phyloP scores from a whole-genome alignment of 2,888 invertebrate genomes.

The Archaeoteleia sp. region DNA sequence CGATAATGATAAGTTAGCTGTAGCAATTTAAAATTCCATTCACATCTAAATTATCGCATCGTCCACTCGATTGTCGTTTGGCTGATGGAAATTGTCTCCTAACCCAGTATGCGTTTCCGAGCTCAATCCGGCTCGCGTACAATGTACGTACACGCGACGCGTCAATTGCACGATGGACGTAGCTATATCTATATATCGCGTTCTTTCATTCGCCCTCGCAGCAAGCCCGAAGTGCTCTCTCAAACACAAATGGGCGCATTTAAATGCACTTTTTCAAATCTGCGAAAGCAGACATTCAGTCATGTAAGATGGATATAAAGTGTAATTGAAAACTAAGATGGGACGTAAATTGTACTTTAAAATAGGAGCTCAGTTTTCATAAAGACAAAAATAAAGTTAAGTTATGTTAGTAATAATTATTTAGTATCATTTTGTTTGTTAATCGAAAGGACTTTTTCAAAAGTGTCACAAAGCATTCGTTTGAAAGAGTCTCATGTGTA shows the following conservation, averaged over 20 bases:
- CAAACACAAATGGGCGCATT: conserved; percentile 35
- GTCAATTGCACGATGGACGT: conserved; percentile 15
- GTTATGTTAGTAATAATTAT: conserved; percentile 17
- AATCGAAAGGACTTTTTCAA: too few species aligned
- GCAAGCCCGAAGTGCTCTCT: conserved; percentile 27
- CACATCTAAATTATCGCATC: conserved; percentile 37
- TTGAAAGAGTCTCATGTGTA: too few species aligned
- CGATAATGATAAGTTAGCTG: conserved; percentile 19
- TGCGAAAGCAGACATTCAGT: conserved; percentile 14
- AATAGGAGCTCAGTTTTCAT: too few species aligned
- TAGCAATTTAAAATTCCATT: conserved; percentile 38
- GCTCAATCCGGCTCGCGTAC: conserved; percentile 18
- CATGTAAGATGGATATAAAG: conserved; percentile 12
- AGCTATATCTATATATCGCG: conserved; percentile 26
- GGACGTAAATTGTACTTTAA: too few species aligned
- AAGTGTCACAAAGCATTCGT: too few species aligned
- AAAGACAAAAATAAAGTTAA: too few species aligned
- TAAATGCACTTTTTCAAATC: conserved; percentile 26
- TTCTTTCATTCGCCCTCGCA: conserved; percentile 36
- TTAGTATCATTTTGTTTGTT: too few species aligned
- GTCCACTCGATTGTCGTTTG: conserved; percentile 41
- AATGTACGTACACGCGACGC: conserved; percentile 31
- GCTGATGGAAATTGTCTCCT: conserved; percentile 45
- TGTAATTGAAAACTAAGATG: conserved; percentile 27
- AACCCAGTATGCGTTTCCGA: conserved; percentile 38